These are phyloP conservation scores for Desmodus rotundus DNA, from an alignment of 2,113 vertebrate species.

Conservation along the genomic window DNA sequence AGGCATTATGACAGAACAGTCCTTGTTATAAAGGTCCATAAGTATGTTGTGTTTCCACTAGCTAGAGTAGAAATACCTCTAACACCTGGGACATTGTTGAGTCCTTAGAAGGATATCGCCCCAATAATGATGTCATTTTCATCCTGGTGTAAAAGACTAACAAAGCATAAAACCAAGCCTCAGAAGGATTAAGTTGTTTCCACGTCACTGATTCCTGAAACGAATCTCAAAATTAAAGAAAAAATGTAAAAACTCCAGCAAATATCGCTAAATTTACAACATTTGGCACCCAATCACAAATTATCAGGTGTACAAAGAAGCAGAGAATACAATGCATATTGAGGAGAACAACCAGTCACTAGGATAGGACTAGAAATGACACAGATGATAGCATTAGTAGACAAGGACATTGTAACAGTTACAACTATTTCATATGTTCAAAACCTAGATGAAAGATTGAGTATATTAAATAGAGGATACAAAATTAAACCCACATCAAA, in stretches of 20 bases:
- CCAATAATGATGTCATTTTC: background rate
- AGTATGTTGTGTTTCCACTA: background rate
- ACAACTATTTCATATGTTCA: background rate
- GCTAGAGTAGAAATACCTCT: background rate
- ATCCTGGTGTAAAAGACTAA: background rate
- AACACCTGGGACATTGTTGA: background rate
- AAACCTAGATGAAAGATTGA: background rate
- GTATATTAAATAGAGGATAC: constrained; percentile 2
- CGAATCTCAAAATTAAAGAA: constrained; percentile 16
- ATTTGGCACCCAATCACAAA: background rate
- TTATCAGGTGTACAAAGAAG: background rate
- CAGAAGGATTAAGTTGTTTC: background rate
- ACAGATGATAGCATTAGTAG: background rate
- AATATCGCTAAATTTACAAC: background rate
- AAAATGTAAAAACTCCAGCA: background rate
- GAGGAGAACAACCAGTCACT: background rate
- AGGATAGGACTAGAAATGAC: background rate
- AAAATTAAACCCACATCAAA: background rate
- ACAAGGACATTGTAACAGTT: background rate
- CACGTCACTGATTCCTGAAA: background rate
- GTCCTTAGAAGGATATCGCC: background rate
- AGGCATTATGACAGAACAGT: background rate
- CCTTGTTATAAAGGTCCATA: background rate
- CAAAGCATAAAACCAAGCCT: background rate
- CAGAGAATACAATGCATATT: background rate